A percentile compares a stretch with the other conserved stretches of the same genome.
Conservation (phyloP, 1,140 invertebrate genomes). For the Ditylenchus dipsaci region DNA sequence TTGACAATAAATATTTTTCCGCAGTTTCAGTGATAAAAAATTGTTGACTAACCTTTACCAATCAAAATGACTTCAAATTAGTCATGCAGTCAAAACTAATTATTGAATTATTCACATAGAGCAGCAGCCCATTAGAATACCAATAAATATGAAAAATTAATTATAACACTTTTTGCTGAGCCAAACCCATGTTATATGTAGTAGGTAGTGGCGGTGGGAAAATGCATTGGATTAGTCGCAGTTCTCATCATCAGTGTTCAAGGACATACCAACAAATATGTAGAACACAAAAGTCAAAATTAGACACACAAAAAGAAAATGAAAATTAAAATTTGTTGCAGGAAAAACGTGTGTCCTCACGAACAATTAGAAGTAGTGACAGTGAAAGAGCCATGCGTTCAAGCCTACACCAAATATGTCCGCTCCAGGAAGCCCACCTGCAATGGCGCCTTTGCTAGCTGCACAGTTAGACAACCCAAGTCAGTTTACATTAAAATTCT, state of each 20-base stretch:
- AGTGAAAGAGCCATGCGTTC: constrained; percentile 53
- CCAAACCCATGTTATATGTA: neutral
- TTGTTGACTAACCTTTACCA: too few species aligned
- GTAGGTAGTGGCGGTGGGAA: neutral
- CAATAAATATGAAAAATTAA: neutral
- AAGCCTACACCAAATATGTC: constrained; percentile 54
- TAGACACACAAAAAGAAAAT: neutral
- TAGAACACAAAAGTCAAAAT: neutral
- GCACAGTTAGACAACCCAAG: constrained; percentile 54
- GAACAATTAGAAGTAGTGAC: constrained; percentile 54
- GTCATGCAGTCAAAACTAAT: too few species aligned
- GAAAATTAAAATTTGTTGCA: constrained; percentile 28
- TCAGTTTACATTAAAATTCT: too few species aligned
- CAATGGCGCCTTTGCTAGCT: constrained; percentile 38
- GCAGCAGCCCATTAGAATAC: neutral
- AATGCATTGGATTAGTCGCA: neutral
- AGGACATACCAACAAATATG: neutral
- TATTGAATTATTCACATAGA: too few species aligned
- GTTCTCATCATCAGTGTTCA: neutral
- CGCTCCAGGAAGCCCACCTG: constrained; percentile 50
- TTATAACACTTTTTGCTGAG: neutral
- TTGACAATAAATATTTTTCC: too few species aligned
- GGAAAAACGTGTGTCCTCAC: constrained; percentile 54
- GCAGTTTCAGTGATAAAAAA: too few species aligned
- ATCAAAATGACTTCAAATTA: too few species aligned